A percentile compares a stretch with the other conserved stretches of the same genome.
Evolutionary conservation across 2,113 vertebrate species (phyloP).

Genomic region (Pogona vitticeps): DNA sequence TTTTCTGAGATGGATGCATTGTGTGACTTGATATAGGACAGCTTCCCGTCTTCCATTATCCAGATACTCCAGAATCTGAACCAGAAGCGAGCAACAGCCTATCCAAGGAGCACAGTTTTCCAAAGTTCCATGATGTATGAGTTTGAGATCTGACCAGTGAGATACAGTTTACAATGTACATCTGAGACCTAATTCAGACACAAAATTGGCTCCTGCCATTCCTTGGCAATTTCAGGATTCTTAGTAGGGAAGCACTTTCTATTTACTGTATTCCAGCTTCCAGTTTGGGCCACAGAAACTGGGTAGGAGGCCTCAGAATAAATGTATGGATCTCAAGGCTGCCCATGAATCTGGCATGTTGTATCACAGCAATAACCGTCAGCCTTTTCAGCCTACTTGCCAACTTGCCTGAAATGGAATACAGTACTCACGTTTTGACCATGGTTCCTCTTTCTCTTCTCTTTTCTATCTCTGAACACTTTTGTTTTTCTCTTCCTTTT

Average conservation of each 20-base stretch:
- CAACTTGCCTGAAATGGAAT: background rate
- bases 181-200: background rate
- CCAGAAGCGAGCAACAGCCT: too few relatives aligned
- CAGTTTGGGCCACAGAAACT: background rate
- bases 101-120: background rate
- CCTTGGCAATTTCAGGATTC: background rate
- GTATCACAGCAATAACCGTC: too few relatives aligned
- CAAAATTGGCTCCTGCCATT: background rate
- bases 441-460: background rate
- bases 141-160: background rate
- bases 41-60: background rate
- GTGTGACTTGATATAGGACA: background rate
- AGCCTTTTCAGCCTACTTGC: background rate
- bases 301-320: background rate
- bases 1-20: background rate
- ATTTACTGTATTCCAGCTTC: background rate
- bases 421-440: background rate
- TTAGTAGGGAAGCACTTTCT: background rate
- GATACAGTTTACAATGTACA: background rate
- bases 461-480: background rate
- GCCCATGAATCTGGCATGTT: background rate
- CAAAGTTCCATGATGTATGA: background rate
- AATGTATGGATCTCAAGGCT: background rate
- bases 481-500: background rate
- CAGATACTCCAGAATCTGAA: background rate